Base-by-base conservation (phyloP, 2,888 invertebrate species). In the Cyaniris semiargus region DNA sequence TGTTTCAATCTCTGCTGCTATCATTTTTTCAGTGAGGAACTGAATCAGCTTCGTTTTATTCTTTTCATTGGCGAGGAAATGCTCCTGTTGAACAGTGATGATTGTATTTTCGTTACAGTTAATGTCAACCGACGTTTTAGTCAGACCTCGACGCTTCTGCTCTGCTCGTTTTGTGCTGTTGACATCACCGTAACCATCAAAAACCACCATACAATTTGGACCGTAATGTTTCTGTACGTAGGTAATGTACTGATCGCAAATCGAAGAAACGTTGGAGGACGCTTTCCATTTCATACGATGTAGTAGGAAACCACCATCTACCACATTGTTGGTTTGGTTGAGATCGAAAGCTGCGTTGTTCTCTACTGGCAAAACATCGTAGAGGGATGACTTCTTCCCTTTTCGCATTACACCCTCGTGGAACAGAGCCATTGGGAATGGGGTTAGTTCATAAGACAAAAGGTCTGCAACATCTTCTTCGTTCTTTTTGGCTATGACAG, bases 401-500 rank as follows among this genome's bases (percentile, higher is more conserved):
- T 80, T 80, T 70, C 79, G 78, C 80, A 81, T 78, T 70, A 71
- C 78, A 66, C 58, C 48, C 75, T 79, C 78, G 53, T n/a, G 31
- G 48, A 78, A 53, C 53, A 53, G 53, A 53, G 53, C 53, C 75
- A 78, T 56, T 23, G 81, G 79, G 78, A 78, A 80, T 72, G 80
- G 80, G 27, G 79, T 58, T 71, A 83, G 76, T 78, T 81, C 83
- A 76, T 79, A 81, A 31, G 60, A 18, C 70, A 82, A 78, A 81
- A 53, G 78, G 10, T 80, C 75, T 79, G 77, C 80, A 60, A 81
- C 76, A 76, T 82, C 78, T 48, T 81, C 78, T 53, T 53, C 53
- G 66, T 70, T 77, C 72, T 80, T 76, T 76, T 79, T 79, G 38
- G 56, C 76, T 53, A 66, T 76, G 80, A 76, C 27, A 78, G 80